Percentiles rank a stretch among this genome's conserved stretches.
These are phyloP conservation scores for Macaca fascicularis DNA, from an alignment of 2,113 vertebrate genomes.

Conservation along the genomic window DNA sequence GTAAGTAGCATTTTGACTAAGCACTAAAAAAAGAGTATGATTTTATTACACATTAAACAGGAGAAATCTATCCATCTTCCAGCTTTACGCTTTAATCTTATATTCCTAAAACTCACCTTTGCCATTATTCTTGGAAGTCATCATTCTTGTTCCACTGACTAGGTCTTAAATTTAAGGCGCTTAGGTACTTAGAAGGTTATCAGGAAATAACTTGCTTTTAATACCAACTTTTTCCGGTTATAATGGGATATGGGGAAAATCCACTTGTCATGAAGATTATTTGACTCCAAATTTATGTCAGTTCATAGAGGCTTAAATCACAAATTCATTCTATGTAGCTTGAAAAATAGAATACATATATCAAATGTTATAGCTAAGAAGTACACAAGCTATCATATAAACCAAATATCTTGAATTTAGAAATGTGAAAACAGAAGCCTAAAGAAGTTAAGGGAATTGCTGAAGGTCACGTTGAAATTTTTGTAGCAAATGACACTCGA, in stretches of 20 bases:
- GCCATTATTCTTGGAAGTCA: not conserved
- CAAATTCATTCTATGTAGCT: conserved; percentile 44
- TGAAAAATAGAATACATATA: conserved; percentile 25
- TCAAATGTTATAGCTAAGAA: conserved; percentile 40
- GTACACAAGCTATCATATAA: not conserved
- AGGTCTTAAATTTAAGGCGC: conserved; percentile 38
- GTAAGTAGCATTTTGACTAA: not conserved
- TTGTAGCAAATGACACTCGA: not conserved
- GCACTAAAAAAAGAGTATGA: not conserved
- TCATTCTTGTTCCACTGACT: not conserved
- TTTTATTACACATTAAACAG: not conserved
- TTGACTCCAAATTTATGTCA: conserved; percentile 54
- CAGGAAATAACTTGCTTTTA: conserved; percentile 36
- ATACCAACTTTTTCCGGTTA: conserved; percentile 24
- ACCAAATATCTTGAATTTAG: not conserved
- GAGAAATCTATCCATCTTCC: not conserved
- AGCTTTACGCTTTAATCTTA: not conserved
- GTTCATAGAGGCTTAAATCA: conserved; percentile 38
- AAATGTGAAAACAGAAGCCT: not conserved
- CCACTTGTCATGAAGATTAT: not conserved
- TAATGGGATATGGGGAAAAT: conserved; percentile 18
- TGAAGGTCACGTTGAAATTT: not conserved
- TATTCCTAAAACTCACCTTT: not conserved
- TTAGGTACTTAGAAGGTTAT: not conserved
- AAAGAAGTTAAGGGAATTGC: not conserved